These are phyloP conservation scores for Campylomormyrus tamandua DNA, from an alignment of 2,113 vertebrate species.

Conservation along the genomic window DNA sequence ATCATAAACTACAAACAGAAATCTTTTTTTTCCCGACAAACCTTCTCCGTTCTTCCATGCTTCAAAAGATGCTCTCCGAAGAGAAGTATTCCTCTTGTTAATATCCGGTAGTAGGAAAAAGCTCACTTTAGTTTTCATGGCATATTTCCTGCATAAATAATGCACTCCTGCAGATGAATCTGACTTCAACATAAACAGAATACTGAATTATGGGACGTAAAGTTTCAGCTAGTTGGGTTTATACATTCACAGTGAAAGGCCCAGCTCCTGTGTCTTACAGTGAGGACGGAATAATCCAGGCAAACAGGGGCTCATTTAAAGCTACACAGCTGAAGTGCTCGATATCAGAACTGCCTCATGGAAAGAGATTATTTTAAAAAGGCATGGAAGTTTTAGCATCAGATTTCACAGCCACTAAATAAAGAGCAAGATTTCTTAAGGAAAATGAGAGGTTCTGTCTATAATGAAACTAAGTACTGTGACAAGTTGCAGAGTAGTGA, in stretches of 20 bases:
- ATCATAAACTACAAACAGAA: conserved; percentile 61
- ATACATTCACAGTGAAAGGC: conserved; percentile 42
- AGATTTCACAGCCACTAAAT: background rate
- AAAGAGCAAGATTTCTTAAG: background rate
- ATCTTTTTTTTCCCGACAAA: conserved; percentile 53
- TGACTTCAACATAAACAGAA: conserved; percentile 61
- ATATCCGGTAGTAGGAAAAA: conserved; percentile 54
- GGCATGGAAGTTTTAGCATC: background rate
- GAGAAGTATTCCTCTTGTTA: conserved; percentile 60
- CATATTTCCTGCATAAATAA: conserved; percentile 68
- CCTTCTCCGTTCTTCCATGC: conserved; percentile 43
- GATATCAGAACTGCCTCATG: background rate
- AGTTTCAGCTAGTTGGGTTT: conserved; percentile 36
- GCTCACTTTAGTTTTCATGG: conserved; percentile 55
- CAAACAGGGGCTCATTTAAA: background rate
- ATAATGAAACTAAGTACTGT: background rate
- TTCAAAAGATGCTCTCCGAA: conserved; percentile 57
- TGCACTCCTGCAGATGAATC: conserved; percentile 61
- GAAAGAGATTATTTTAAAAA: background rate
- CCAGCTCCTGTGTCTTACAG: conserved; percentile 45
- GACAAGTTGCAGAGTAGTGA: background rate
- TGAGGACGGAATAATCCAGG: background rate
- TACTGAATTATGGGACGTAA: conserved; percentile 54
- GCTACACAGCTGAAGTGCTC: background rate
- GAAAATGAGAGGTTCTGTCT: background rate